Percentiles rank a stretch among this genome's conserved stretches.
phyloP scores from a whole-genome alignment of 2,797 vertebrate genomes.

The Sylvia borin region DNA sequence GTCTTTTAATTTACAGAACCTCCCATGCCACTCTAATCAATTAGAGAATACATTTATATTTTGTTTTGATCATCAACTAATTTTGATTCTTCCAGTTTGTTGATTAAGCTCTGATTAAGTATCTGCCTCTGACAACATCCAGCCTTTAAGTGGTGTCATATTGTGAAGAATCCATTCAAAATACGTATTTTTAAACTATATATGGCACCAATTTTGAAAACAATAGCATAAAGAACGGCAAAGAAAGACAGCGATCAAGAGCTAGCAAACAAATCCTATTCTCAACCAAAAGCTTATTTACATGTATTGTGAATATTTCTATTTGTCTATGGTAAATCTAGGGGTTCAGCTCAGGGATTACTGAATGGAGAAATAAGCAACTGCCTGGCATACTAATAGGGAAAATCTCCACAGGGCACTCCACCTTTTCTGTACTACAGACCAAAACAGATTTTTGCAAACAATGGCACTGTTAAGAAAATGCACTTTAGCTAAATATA shows the following conservation, averaged over 20 bases:
- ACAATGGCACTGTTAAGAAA: neutral
- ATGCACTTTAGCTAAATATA: neutral
- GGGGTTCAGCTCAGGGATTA: neutral
- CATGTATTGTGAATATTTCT: neutral
- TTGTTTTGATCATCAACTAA: conserved; percentile 42
- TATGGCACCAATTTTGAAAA: neutral
- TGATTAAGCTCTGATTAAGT: conserved; percentile 50
- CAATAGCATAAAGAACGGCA: neutral
- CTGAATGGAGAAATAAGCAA: neutral
- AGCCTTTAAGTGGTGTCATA: neutral
- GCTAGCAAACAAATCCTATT: neutral
- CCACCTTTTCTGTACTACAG: neutral
- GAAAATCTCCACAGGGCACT: neutral
- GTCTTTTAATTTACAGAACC: neutral
- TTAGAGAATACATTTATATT: conserved; percentile 35
- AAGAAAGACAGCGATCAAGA: neutral
- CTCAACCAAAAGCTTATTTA: neutral
- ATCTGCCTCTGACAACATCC: neutral
- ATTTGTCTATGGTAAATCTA: neutral
- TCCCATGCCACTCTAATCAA: conserved; percentile 16
- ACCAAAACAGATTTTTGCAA: neutral
- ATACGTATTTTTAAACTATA: neutral
- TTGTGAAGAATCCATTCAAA: neutral
- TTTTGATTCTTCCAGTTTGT: conserved; percentile 41
- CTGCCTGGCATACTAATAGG: neutral